Evolutionary conservation across 2,113 vertebrate genomes (phyloP).

Genomic region (Dasypus novemcinctus): DNA sequence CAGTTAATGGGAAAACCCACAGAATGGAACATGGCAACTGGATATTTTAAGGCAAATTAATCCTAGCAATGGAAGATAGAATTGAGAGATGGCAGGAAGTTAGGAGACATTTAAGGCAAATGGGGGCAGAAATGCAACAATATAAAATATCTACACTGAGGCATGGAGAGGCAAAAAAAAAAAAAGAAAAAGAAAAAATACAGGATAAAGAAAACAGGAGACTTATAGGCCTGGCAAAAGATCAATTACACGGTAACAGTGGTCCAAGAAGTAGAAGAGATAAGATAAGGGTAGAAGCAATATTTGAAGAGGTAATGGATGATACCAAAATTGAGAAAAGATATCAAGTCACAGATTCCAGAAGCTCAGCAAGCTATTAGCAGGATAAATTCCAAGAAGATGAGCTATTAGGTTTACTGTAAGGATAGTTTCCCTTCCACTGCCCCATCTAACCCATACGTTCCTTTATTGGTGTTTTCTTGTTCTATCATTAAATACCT

Average conservation of each 20-base stretch:
- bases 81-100: background rate
- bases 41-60: background rate
- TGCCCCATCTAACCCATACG: background rate
- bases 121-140: background rate
- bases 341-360: background rate
- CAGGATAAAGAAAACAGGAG: background rate
- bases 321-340: background rate
- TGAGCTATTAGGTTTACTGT: background rate
- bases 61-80: background rate
- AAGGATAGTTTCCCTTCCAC: background rate
- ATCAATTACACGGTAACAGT: background rate
- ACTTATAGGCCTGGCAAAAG: background rate
- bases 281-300: background rate
- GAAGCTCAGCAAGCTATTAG: background rate
- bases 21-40: background rate
- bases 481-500: background rate
- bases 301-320: background rate
- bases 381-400: background rate
- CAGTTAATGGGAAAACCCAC: no score
- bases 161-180: background rate
- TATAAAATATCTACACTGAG: background rate
- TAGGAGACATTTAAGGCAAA: background rate
- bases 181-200: background rate
- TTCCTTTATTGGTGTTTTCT: background rate
- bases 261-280: background rate